phyloP scores from a whole-genome alignment of 2,113 vertebrate genomes.

The Meleagris gallopavo region DNA sequence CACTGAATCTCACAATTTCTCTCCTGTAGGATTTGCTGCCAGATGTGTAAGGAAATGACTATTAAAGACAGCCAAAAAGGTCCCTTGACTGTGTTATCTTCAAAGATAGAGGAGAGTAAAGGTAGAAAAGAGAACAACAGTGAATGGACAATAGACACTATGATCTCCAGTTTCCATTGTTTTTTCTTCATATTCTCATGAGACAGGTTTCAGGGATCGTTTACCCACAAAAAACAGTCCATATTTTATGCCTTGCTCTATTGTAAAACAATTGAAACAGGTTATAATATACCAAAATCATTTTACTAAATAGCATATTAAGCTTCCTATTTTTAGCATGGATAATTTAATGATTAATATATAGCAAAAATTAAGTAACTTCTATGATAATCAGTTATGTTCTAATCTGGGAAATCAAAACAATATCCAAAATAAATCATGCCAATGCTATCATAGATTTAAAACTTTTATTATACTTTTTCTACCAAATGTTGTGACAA shows the following conservation, averaged over 20 bases:
- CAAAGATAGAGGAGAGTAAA: fast-evolving
- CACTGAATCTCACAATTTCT: background rate
- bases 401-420: background rate
- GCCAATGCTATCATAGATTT: background rate
- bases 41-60: background rate
- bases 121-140: background rate
- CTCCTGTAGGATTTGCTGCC: background rate
- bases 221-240: background rate
- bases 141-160: background rate
- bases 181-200: background rate
- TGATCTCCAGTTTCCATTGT: background rate
- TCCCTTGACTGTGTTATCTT: background rate
- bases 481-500: background rate
- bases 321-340: background rate
- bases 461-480: background rate
- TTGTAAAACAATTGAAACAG: background rate
- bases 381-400: background rate
- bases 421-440: background rate
- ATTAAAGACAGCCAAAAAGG: background rate
- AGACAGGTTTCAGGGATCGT: background rate
- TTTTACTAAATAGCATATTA: background rate
- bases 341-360: background rate
- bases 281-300: background rate
- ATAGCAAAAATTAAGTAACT: background rate
- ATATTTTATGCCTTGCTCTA: background rate